A percentile compares a stretch with the other conserved stretches of the same genome.
Conservation (phyloP, 2,888 invertebrate species). For the Amphipoea lucens region DNA sequence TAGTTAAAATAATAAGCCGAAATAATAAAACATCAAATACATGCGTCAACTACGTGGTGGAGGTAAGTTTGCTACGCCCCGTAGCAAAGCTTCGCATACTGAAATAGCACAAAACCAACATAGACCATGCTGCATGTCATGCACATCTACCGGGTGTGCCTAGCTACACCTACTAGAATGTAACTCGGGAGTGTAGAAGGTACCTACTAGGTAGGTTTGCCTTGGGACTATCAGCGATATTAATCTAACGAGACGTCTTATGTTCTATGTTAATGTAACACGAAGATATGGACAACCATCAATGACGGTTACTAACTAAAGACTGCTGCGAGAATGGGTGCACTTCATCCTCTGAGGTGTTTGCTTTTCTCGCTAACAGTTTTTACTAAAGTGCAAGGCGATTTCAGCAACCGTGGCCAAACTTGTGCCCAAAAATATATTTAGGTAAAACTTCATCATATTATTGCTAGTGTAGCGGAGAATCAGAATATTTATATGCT, state of each 20-base stretch:
- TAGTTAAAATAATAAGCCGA: too few species aligned
- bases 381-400: not conserved
- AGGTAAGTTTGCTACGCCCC: not conserved
- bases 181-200: not conserved
- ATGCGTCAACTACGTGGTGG: not conserved
- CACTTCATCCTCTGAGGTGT: not conserved
- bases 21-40: too few species aligned
- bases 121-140: not conserved
- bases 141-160: not conserved
- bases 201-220: not conserved
- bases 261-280: not conserved
- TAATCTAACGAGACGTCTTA: conserved; percentile 39
- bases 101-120: not conserved
- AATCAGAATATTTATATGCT: not conserved
- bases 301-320: not conserved
- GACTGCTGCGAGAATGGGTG: not conserved
- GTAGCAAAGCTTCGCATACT: conserved; percentile 7
- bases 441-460: not conserved
- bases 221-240: conserved; percentile 26
- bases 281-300: not conserved
- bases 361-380: not conserved
- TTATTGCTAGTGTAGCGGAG: not conserved
- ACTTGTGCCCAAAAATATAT: not conserved
- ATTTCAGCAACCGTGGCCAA: not conserved
- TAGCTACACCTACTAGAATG: not conserved